phyloP scores from a whole-genome alignment of 2,113 vertebrate species.

The Zapornia atra region DNA sequence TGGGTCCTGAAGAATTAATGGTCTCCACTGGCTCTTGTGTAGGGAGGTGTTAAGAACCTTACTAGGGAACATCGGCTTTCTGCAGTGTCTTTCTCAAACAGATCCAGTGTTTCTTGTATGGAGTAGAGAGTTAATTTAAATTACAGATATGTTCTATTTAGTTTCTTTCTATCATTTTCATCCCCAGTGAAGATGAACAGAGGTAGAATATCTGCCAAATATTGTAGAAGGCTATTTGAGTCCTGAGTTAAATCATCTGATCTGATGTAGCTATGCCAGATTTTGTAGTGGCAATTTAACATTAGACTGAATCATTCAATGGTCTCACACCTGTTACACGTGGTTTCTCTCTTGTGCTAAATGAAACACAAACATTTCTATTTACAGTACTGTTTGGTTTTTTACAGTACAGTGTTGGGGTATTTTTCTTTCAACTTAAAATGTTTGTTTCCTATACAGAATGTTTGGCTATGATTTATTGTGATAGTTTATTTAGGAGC shows the following conservation, averaged over 20 bases:
- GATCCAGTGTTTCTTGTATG: neutral
- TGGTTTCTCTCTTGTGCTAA: neutral
- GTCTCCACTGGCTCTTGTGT: accelerated
- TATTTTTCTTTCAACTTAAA: neutral
- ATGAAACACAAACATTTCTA: neutral
- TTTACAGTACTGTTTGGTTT: neutral
- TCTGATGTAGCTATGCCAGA: neutral
- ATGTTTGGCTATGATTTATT: neutral
- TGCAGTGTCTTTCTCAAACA: neutral
- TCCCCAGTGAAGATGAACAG: neutral
- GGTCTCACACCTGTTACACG: neutral
- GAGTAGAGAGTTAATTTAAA: neutral
- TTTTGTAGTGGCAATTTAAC: neutral
- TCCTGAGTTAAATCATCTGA: neutral
- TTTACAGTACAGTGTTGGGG: neutral
- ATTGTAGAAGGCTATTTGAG: neutral
- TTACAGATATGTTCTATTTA: neutral
- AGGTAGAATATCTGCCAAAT: neutral
- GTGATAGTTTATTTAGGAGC: neutral
- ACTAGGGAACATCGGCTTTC: neutral
- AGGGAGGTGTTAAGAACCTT: neutral
- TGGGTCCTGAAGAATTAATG: neutral
- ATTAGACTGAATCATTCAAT: neutral
- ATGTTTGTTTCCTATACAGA: neutral
- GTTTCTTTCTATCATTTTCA: neutral